phyloP scores from a whole-genome alignment of 2,113 vertebrate genomes.

The Pelecanoides urinatrix region DNA sequence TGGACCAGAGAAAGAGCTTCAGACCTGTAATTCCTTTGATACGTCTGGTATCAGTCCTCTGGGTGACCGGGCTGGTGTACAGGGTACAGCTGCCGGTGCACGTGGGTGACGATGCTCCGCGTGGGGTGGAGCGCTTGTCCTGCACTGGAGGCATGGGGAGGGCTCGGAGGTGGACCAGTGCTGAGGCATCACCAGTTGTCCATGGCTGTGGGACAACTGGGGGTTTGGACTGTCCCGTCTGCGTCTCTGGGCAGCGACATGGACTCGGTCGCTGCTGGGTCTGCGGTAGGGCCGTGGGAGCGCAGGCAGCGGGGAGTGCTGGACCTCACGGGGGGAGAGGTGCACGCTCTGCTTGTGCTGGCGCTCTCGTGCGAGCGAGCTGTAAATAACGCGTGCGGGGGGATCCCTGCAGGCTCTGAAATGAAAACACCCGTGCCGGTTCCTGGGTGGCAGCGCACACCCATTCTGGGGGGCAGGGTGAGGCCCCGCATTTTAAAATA shows the following conservation, averaged over 20 bases:
- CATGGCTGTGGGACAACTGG: not conserved
- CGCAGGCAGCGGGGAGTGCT: not conserved
- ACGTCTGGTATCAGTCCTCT: not conserved
- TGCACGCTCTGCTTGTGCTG: not conserved
- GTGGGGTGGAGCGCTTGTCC: not conserved
- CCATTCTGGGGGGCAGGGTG: not conserved
- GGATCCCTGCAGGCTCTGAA: not conserved
- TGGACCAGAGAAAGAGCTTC: not conserved
- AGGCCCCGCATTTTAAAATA: not conserved
- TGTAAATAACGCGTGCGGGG: rapidly evolving
- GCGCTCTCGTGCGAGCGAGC: not conserved
- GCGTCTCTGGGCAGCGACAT: rapidly evolving
- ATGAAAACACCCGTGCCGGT: not conserved
- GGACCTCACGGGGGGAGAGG: not conserved
- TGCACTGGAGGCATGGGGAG: not conserved
- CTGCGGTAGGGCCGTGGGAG: not conserved
- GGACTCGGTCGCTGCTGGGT: not conserved
- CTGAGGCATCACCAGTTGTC: not conserved
- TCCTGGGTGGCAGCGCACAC: not conserved
- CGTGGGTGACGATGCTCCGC: rapidly evolving
- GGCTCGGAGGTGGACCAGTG: not conserved
- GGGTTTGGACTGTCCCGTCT: not conserved
- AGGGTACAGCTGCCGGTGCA: not conserved
- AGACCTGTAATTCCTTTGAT: too few species aligned
- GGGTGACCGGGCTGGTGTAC: not conserved